phyloP scores from a whole-genome alignment of 2,113 vertebrate species.

The Sigmodon hispidus region DNA sequence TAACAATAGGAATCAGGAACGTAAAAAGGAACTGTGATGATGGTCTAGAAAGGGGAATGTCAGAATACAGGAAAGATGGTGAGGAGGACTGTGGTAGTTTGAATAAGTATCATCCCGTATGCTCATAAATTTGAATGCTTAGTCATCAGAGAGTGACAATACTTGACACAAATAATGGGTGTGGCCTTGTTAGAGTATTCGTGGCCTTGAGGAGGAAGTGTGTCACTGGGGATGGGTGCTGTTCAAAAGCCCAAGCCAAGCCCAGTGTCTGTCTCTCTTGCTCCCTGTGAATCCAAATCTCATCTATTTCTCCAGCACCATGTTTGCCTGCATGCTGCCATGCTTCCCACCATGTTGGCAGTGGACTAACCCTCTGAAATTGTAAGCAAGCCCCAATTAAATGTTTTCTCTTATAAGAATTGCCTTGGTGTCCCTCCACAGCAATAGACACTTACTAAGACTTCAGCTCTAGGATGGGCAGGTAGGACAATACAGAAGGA shows the following conservation, averaged over 20 bases:
- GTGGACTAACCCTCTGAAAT: not conserved
- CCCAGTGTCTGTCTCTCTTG: not conserved
- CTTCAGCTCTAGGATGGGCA: not conserved
- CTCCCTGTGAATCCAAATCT: not conserved
- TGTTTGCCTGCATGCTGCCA: not conserved
- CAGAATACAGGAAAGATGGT: too few species aligned
- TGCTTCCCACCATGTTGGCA: not conserved
- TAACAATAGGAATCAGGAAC: not conserved
- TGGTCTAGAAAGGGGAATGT: not conserved
- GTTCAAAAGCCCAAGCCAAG: not conserved
- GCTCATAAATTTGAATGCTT: not conserved
- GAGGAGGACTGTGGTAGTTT: not conserved
- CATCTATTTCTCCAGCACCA: too few species aligned
- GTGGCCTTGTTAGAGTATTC: not conserved
- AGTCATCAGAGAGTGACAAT: too few species aligned
- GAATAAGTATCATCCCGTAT: not conserved
- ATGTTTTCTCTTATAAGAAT: not conserved
- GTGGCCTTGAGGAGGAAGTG: not conserved
- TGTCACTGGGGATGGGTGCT: not conserved
- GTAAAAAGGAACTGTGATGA: not conserved
- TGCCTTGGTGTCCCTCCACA: not conserved
- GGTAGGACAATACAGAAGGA: not conserved
- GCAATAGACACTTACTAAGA: not conserved
- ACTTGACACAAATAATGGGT: not conserved
- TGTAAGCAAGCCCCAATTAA: not conserved